Evolutionary conservation across 1,140 invertebrate species (phyloP), one percentile per base, ranked within the genome.

Genomic region (Drosophila tristis): DNA sequence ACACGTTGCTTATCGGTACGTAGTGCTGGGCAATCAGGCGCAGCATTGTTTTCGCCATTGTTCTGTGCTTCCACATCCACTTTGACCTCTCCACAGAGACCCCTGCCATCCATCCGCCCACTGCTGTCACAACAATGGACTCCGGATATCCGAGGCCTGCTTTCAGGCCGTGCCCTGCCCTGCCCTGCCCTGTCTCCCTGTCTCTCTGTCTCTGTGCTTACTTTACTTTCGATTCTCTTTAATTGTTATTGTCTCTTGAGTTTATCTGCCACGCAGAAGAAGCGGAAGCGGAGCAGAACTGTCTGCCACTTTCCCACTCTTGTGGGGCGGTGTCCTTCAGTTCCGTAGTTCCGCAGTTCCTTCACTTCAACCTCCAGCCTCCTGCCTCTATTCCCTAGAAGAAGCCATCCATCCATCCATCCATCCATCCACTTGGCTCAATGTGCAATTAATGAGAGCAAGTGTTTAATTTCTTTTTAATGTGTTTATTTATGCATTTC

Each of bases 381-480:
- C 23, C 39, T 16, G 16, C n/a, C n/a, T n/a, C n/a, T n/a, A 58
- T 29, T 43, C 35, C 11, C 35, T 39, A 13, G 9, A 39, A 39
- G 35, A 11, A 39, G 9, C 35, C 35, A 35, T 11, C 31, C 31
- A 39, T 4, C 31, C 9, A 35, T 2, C 31, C 9, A 35, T 2
- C 31, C 31, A 35, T 9, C 13, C 51, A 57, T 71, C 53, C 68
- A 70, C 56, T 65, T 75, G 44, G 66, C 63, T 80, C 75, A 74
- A 86, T 70, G 70, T 53, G 74, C 70, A 86, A 81, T 82, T 86
- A 87, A 80, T 68, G 55, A 47, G 48, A 54, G 62, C 65, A 72
- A 86, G 82, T 87, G 82, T 72, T 87, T 82, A 85, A 85, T 87
- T 85, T 78, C 74, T 66, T 85, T 86, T 87, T 81, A 86, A 86